These are phyloP conservation scores for Drosophila repletoides DNA, from an alignment of 1,140 invertebrate genomes.

Conservation along the genomic window DNA sequence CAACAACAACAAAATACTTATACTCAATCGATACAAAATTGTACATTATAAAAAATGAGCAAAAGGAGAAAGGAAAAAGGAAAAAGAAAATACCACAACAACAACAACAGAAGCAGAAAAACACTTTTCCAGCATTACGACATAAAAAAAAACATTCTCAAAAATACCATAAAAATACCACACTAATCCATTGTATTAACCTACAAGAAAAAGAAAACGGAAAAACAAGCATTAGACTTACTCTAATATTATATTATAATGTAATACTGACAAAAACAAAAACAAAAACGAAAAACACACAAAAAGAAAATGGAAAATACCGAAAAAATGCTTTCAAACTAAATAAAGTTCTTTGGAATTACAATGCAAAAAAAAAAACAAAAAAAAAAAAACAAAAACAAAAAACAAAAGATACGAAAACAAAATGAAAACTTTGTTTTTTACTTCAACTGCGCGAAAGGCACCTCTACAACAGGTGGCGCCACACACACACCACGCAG, in stretches of 20 bases:
- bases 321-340: constrained; percentile 80
- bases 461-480: not conserved
- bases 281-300: constrained; percentile 34
- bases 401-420: constrained; percentile 53
- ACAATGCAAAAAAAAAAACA: constrained; percentile 59
- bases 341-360: constrained; percentile 81
- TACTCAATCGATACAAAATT: too few species aligned
- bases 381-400: too few species aligned
- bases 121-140: constrained; percentile 38
- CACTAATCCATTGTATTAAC: constrained; percentile 71
- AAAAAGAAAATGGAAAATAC: constrained; percentile 21
- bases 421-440: constrained; percentile 17
- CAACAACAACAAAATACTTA: too few species aligned
- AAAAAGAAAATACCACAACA: too few species aligned
- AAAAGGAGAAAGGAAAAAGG: too few species aligned
- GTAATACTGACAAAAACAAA: constrained; percentile 59
- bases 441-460: not conserved
- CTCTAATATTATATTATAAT: constrained; percentile 78
- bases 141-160: constrained; percentile 39
- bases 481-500: too few species aligned
- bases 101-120: not conserved
- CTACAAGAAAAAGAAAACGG: constrained; percentile 43
- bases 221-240: constrained; percentile 70
- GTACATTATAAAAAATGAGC: too few species aligned
- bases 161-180: constrained; percentile 40